Percentiles rank a stretch among this genome's conserved stretches.
These are phyloP conservation scores for Albula glossodonta DNA, from an alignment of 2,113 vertebrate species.

Conservation along the genomic window DNA sequence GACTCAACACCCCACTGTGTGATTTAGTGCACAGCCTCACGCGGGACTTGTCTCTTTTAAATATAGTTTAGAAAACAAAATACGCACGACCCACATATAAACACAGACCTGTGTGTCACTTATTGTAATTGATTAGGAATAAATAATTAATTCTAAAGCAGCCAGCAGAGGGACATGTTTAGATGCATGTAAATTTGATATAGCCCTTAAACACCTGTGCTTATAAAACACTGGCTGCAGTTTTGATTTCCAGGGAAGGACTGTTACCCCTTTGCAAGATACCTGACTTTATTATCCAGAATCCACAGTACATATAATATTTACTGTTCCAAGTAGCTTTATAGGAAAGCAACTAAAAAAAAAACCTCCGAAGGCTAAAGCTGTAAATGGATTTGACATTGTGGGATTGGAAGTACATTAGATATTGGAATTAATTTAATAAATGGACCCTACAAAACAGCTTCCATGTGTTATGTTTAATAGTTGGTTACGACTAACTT, in stretches of 20 bases:
- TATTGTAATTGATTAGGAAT: not conserved
- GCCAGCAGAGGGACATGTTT: not conserved
- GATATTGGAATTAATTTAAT: not conserved
- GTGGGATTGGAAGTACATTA: not conserved
- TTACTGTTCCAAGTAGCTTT: not conserved
- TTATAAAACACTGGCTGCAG: not conserved
- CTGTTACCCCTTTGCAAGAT: not conserved
- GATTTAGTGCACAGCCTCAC: slow-evolving; percentile 39
- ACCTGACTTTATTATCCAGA: not conserved
- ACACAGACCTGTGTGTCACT: slow-evolving; percentile 21
- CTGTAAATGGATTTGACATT: not conserved
- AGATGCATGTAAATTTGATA: not conserved
- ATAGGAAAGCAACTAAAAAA: too few relatives aligned
- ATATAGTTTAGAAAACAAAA: slow-evolving; percentile 36
- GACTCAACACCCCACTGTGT: slow-evolving; percentile 29
- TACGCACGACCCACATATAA: slow-evolving; percentile 46
- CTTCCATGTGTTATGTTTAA: not conserved
- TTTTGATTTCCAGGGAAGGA: not conserved
- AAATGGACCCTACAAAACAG: not conserved
- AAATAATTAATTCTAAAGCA: not conserved
- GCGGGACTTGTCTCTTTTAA: slow-evolving; percentile 14
- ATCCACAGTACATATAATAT: not conserved
- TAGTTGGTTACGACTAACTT: not conserved
- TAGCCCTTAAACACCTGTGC: not conserved
- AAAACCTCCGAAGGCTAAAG: too few relatives aligned